Evolutionary conservation across 2,888 invertebrate genomes (phyloP), one percentile per base, ranked within the genome.

Genomic region (Orchestes rusci): DNA sequence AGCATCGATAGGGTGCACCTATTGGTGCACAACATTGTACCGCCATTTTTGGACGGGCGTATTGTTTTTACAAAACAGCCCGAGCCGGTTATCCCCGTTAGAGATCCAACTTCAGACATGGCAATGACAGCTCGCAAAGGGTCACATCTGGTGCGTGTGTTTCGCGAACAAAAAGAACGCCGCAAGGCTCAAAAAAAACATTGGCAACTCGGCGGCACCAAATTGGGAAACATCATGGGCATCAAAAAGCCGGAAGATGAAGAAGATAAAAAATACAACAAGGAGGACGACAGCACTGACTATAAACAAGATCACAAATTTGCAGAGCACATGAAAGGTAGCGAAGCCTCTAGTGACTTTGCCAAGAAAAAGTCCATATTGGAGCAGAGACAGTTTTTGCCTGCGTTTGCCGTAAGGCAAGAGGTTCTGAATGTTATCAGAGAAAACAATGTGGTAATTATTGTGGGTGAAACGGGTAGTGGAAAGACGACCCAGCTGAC

Each of bases 11-110:
- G 96, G 31, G 96, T 99, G 0, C 96, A 99, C 71, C 72, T 99
- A 13, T 70, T 97, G 4, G 97, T 99, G 0, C 95, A 96, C 67
- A 97, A 99, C 64, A 93, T 97, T 45, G 91, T 99, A 4, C 99
- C 99, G 0, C 99, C 99, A 0, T 99, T 99, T 70, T 74, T 99
- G 2, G 99, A 99, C 68, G 99, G 99, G 0, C 76, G 99, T 42
- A 97, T 99, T 55, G 95, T 97, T 1, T 99, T 99, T 68, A 99
- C 99, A 0, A 99, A 97, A 62, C 97, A 99, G 66, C 94, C 94
- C 0, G 96, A 97, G 63, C 97, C 97, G 1, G 93, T 99, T n/a
- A 84, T 99, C 60, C 97, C 97, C 10, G 91, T 93, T 19, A 81
- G 83, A 65, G 99, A 99, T 70, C 90, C 96, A 0, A 95, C 95